Evolutionary conservation across 2,888 invertebrate species (phyloP), one percentile per base, ranked within the genome.

Genomic region (Pyrrhosoma nymphula): DNA sequence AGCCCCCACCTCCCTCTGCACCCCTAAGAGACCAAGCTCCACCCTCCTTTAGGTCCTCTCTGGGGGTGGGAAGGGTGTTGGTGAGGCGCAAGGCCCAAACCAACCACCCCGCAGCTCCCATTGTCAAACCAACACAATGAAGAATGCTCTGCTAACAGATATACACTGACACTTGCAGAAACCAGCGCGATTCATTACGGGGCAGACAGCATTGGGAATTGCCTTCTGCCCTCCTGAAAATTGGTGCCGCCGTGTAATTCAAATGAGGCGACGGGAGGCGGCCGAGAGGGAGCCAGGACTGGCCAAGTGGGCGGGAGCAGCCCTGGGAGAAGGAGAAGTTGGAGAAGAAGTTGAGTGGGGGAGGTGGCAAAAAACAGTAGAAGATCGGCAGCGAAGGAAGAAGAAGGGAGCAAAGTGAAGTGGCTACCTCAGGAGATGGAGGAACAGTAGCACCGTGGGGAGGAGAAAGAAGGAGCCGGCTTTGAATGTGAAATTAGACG

Each of bases 91-190:
- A 35, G 82, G 30, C 3, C 35, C 30, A 30, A 14, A 16, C 82
- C 82, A 16, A 82, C 30, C 82, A 30, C 14, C 89, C 89, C 89
- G 39, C n/a, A 89, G 56, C 56, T 89, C 89, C 89, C 23, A 91
- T 91, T 91, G 91, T 91, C 63, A 69, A 63, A 35, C 91, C 47
- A 91, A 63, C 91, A 91, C 91, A 91, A 63, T 91, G 91, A 91
- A 10, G 39, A 63, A 91, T 91, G 91, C 23, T 63, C 91, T 91
- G 30, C 91, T 23, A 60, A 60, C 60, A 60, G 30, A 91, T 35
- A 91, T 35, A 60, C 60, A 60, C 63, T 20, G 35, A 18, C 35
- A 60, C 60, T 39, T 39, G 39, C 60, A 69, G 89, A 56, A 56
- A 89, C 89, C 89, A 89, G 89, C 47, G 69, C 69, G 69, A 93